Conservation (phyloP, 1,140 invertebrate species). For the Drosophila lacteicornis region DNA sequence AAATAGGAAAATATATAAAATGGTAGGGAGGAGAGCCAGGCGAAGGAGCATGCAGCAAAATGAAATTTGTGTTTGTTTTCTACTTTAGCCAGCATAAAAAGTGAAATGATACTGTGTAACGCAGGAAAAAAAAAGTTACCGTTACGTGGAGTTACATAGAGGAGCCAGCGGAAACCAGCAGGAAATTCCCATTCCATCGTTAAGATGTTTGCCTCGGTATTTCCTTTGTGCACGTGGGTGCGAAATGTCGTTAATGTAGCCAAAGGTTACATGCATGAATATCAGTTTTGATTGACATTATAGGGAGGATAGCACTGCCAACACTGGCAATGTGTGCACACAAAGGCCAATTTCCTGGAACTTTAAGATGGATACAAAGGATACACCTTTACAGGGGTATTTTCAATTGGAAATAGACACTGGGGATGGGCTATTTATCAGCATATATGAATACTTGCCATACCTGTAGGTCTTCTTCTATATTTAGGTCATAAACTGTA, state of each 20-base stretch:
- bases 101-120: conserved; percentile 62
- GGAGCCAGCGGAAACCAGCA: conserved; percentile 31
- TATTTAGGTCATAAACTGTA: not conserved
- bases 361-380: not conserved
- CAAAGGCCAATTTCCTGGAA: conserved; percentile 1
- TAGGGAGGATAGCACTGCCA: not conserved
- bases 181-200: conserved; percentile 42
- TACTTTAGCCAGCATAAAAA: conserved; percentile 54
- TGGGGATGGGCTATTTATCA: not conserved
- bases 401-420: not conserved
- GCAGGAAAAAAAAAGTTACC: conserved; percentile 32
- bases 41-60: conserved; percentile 47
- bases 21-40: conserved; percentile 13
- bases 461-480: not conserved
- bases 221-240: conserved; percentile 14
- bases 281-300: conserved; percentile 21
- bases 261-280: conserved; percentile 35
- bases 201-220: conserved; percentile 39
- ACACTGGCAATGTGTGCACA: not conserved
- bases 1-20: conserved; percentile 10
- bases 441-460: too few relatives aligned
- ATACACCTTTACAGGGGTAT: not conserved
- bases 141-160: conserved; percentile 1
- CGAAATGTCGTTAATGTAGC: conserved; percentile 27
- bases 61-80: conserved; percentile 70